These are phyloP conservation scores for Lytechinus variegatus DNA, from an alignment of 35 echinoderm and acorn worm genomes.

Conservation along the genomic window DNA sequence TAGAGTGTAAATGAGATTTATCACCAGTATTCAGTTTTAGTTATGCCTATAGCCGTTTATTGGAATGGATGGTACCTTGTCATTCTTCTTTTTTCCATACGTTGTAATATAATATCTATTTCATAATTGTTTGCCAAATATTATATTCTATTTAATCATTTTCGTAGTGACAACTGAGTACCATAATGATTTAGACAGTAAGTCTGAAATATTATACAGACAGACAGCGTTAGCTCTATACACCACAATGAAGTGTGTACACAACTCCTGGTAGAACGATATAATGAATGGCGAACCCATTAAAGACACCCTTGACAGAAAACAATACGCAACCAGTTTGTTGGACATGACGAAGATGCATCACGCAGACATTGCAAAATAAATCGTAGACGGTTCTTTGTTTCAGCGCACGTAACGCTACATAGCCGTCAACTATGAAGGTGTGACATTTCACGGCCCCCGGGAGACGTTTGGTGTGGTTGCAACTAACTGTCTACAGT, in stretches of 20 bases:
- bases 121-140: no score
- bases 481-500: background rate
- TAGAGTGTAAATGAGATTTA: no score
- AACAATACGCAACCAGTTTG: conserved; percentile 11
- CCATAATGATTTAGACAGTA: background rate
- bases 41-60: no score
- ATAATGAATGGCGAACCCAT: background rate
- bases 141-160: no score
- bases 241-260: background rate
- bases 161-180: no score
- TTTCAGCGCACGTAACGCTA: background rate
- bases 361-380: conserved; percentile 10
- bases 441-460: background rate
- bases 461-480: background rate
- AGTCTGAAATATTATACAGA: background rate
- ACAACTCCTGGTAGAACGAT: background rate
- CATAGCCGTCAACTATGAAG: background rate
- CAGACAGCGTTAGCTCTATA: background rate
- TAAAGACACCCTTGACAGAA: background rate
- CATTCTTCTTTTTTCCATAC: no score
- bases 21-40: no score
- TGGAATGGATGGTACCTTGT: no score
- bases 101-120: no score
- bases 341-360: background rate
- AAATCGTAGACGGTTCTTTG: background rate